These are phyloP conservation scores for Tenthredo notha DNA, from an alignment of 2,888 invertebrate species.

Conservation along the genomic window DNA sequence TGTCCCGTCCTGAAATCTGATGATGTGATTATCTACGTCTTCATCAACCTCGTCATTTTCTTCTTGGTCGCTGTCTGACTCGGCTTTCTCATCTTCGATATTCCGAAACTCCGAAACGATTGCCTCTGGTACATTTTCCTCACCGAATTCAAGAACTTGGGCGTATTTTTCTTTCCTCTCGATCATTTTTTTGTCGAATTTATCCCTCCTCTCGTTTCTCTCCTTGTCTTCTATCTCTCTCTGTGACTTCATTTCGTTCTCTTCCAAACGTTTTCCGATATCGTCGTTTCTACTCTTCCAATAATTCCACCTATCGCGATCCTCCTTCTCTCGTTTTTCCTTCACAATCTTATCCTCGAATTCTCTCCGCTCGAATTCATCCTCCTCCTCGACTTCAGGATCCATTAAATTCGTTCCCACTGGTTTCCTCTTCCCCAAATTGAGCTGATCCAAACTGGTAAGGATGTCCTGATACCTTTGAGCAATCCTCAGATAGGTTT, in stretches of 20 bases:
- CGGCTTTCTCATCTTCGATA: conserved; percentile 53
- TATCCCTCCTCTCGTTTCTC: conserved; percentile 30
- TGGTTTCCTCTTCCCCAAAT: conserved; percentile 33
- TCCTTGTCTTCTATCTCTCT: conserved; percentile 46
- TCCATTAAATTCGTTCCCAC: conserved; percentile 43
- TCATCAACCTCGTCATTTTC: conserved; percentile 56
- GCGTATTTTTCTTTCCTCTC: conserved; percentile 45
- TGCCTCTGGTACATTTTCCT: conserved; percentile 47
- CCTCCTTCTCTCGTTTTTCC: conserved; percentile 53
- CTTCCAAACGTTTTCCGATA: conserved; percentile 35
- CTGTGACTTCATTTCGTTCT: conserved; percentile 47
- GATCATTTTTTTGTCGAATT: conserved; percentile 43
- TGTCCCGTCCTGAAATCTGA: conserved; percentile 60
- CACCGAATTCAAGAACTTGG: conserved; percentile 48
- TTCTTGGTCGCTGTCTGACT: conserved; percentile 60
- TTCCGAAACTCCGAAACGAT: conserved; percentile 62
- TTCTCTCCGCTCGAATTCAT: conserved; percentile 51
- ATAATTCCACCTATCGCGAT: conserved; percentile 44
- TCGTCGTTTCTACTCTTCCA: conserved; percentile 54
- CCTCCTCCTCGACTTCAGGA: conserved; percentile 57
- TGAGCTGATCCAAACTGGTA: conserved; percentile 55
- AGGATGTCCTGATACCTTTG: conserved; percentile 75
- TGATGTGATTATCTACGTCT: conserved; percentile 57
- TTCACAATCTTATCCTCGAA: conserved; percentile 53
- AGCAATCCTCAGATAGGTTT: conserved; percentile 77